Conservation (phyloP, 2,113 vertebrate genomes). For the Cephalophus harveyi region DNA sequence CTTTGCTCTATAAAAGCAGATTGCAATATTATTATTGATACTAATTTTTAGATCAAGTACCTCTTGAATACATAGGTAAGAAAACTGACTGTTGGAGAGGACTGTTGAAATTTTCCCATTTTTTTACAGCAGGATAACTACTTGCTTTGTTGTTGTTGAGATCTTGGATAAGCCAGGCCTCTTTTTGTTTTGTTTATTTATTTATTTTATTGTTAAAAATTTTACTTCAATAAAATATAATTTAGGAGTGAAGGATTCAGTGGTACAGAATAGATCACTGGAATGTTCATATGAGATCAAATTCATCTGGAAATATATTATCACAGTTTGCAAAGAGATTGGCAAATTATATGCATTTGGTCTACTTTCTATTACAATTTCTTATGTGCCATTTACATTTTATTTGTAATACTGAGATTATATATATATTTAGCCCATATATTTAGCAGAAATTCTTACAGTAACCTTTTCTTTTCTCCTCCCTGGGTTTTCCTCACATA, state of each 20-base stretch:
- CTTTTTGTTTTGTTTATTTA: neutral
- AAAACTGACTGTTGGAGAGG: neutral
- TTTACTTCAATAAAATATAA: no score
- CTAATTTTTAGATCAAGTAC: neutral
- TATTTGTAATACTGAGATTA: neutral
- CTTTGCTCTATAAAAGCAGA: neutral
- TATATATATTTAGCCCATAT: neutral
- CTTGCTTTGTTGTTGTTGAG: neutral
- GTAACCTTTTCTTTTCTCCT: neutral
- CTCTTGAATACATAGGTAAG: neutral
- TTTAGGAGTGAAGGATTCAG: neutral
- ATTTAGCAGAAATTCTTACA: neutral
- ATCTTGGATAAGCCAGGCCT: rapidly evolving
- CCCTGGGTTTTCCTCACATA: neutral
- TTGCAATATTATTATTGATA: neutral
- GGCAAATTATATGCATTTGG: neutral
- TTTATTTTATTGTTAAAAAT: no score
- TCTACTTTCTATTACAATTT: neutral
- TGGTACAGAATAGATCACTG: neutral
- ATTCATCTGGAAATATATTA: neutral
- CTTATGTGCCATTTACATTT: neutral
- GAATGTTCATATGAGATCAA: neutral
- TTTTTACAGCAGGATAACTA: neutral
- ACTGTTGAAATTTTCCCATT: neutral
- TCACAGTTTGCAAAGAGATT: neutral